Base-by-base conservation (phyloP, 1,140 invertebrate genomes). In the Camponotus floridanus region DNA sequence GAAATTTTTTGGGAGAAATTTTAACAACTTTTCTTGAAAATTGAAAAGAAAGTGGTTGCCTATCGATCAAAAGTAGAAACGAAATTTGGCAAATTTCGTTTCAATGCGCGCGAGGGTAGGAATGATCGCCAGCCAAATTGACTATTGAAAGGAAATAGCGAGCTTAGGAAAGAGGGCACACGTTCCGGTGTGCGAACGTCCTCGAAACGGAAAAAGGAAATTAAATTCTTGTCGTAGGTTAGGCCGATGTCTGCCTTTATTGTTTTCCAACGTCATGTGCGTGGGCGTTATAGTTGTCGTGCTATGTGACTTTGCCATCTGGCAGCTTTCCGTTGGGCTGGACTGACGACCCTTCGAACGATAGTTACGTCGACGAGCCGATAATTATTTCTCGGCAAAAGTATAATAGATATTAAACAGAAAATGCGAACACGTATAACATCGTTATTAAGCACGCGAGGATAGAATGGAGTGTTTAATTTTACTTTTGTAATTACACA, bases 191-290 rank as follows among this genome's bases (percentile, higher is more conserved):
- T 26, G 31, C 83, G 70, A 51, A 87, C 61, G 51, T 85, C 68
- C 84, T 64, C 78, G 84, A 90, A 90, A 86, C 86, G 86, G 90
- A 84, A 90, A 89, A 91, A 88, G 90, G 87, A 90, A 91, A 92
- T 92, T 89, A 91, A 91, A 92, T 92, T 91, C 89, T 91, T 92
- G 91, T 90, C 90, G 74, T 91, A 90, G 91, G 88, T 85, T 84
- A 87, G 64, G 78, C 79, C 42, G 21, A 42, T 51, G 61, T 45
- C 64, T 64, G 61, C 51, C 68, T 86, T 86, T 87, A 87, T 87
- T 87, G 86, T 87, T 86, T 67, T 70, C 39, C 62, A 85, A 26
- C 76, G 68, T 15, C 39, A 51, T 67, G 76, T 59, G 74, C 62
- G 76, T 79, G 31, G 51, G 51, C n/a, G 51, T 42, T 86, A 57